Evolutionary conservation across 2,888 invertebrate genomes (phyloP), one percentile per base, ranked within the genome.

Genomic region (Zygothrica quintamaculata): DNA sequence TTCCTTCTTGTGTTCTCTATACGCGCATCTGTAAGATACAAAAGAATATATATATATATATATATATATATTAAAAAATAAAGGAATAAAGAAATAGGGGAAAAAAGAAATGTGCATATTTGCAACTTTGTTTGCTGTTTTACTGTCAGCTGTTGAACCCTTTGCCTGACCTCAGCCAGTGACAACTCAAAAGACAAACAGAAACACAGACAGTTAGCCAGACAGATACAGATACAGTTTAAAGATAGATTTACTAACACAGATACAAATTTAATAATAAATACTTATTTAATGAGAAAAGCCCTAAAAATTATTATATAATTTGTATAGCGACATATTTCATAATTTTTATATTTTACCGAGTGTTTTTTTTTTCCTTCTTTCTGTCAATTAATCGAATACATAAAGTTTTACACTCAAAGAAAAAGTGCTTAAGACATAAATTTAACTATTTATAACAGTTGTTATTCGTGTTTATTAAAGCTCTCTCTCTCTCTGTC

Each of bases 71-170:
- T n/a, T n/a, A 39, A 16, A 33, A 26, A 37, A 48, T 15, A 40
- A 25, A 22, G 18, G 18, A 22, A 22, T 3, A 22, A 22, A 5
- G 3, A 22, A 5, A 22, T 3, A 22, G 18, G 5, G 5, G 18
- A 2, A 9, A 12, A 29, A 39, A 34, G 8, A 65, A 29, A 31
- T 58, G 36, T 29, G 39, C 13, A 18, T 55, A 13, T 22, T 53
- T 42, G 47, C 43, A 42, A 37, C 50, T 26, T 29, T 55, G 44
- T 36, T n/a, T 33, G 52, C 39, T 26, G 12, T 8, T 11, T 12
- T 25, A 12, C 29, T 42, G 37, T 61, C 73, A 74, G 70, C 70
- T 70, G 70, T 65, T 58, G 69, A 69, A 55, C 69, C 40, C 64
- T 16, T 48, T 16, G 64, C 8, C 18, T 62, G 59, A 60, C 52